A percentile compares a stretch with the other conserved stretches of the same genome.
Conservation (phyloP, 2,113 vertebrate species). For the Corythornis vintsioides region DNA sequence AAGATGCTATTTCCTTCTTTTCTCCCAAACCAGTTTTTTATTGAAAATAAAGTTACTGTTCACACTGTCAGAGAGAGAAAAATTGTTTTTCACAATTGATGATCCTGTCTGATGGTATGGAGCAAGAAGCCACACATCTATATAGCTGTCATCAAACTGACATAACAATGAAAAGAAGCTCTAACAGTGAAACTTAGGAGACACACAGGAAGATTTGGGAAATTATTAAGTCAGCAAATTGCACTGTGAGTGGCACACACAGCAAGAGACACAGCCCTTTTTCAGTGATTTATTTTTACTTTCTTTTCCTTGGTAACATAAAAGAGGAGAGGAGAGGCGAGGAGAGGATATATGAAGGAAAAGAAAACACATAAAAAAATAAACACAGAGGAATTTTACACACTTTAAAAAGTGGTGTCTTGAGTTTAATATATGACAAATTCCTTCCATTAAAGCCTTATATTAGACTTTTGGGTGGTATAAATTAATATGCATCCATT, state of each 20-base stretch:
- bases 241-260: not conserved
- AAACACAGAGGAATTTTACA: not conserved
- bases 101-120: not conserved
- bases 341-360: not conserved
- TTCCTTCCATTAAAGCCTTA: not conserved
- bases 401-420: not conserved
- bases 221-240: not conserved
- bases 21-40: not conserved
- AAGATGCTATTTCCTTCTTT: not conserved
- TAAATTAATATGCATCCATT: not conserved
- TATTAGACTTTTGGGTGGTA: not conserved
- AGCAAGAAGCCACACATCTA: not conserved
- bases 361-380: not conserved
- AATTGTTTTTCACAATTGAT: not conserved
- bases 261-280: not conserved
- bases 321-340: not conserved
- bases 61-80: not conserved
- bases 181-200: not conserved
- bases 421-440: not conserved
- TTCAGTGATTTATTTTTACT: not conserved
- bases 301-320: not conserved
- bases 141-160: not conserved
- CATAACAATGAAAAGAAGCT: not conserved
- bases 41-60: not conserved
- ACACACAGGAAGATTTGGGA: not conserved